These are phyloP conservation scores for Enteromius afrohamiltoni DNA, from an alignment of 2,797 vertebrate genomes.

Conservation along the genomic window DNA sequence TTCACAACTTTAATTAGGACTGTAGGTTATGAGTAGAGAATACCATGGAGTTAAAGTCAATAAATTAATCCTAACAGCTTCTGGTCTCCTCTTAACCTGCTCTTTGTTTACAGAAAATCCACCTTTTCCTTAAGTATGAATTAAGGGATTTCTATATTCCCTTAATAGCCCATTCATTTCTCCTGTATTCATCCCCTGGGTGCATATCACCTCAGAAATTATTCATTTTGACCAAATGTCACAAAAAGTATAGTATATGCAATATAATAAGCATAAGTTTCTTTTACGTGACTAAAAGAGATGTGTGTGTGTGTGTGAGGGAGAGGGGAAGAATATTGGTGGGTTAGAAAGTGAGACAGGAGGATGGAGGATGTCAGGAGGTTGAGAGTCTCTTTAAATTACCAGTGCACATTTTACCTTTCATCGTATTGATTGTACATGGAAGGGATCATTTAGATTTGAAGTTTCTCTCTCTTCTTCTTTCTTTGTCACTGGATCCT, in stretches of 20 bases:
- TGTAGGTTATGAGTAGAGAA: slow-evolving; percentile 55
- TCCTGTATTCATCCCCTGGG: slow-evolving; percentile 58
- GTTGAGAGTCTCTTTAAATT: slow-evolving; percentile 37
- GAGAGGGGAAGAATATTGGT: background rate
- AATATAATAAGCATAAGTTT: slow-evolving; percentile 32
- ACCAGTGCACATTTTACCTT: slow-evolving; percentile 44
- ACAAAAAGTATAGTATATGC: slow-evolving; percentile 51
- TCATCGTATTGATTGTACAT: slow-evolving; percentile 57
- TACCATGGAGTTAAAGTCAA: slow-evolving; percentile 49
- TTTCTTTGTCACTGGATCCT: slow-evolving; percentile 41
- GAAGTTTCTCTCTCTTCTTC: slow-evolving; percentile 26
- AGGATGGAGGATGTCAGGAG: background rate
- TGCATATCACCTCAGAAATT: slow-evolving; percentile 56
- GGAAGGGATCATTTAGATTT: slow-evolving; percentile 51
- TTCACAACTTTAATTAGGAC: slow-evolving; percentile 56
- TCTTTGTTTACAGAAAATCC: slow-evolving; percentile 58
- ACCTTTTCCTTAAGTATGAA: slow-evolving; percentile 61
- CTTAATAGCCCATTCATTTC: slow-evolving; percentile 64
- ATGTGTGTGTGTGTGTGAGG: background rate
- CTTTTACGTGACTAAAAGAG: slow-evolving; percentile 15
- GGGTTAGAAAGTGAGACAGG: background rate
- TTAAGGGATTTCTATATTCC: slow-evolving; percentile 64
- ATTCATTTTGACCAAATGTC: slow-evolving; percentile 62
- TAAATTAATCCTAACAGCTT: slow-evolving; percentile 62
- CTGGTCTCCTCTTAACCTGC: slow-evolving; percentile 58